Conservation (phyloP, 2,888 invertebrate species). For the Camponotus fellah region DNA sequence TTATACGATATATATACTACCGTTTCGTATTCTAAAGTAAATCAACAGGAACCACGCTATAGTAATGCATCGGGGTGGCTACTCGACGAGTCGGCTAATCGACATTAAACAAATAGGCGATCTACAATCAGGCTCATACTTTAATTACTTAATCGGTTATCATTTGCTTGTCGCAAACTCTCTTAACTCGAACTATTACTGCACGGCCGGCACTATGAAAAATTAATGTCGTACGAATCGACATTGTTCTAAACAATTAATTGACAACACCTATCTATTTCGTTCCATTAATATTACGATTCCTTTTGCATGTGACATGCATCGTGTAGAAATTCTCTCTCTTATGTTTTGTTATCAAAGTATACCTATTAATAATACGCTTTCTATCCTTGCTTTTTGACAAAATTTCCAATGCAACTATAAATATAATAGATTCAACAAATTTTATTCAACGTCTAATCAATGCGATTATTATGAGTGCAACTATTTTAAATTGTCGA, state of each 20-base stretch:
- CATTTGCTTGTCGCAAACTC: slow-evolving; percentile 41
- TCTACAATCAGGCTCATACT: slow-evolving; percentile 46
- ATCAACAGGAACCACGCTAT: slow-evolving; percentile 52
- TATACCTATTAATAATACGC: background rate
- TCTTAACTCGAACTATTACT: slow-evolving; percentile 70
- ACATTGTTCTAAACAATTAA: slow-evolving; percentile 33
- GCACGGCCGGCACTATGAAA: slow-evolving; percentile 78
- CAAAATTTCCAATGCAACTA: background rate
- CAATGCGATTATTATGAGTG: background rate
- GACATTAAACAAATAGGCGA: slow-evolving; percentile 26
- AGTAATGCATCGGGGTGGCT: slow-evolving; percentile 27
- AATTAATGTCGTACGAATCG: slow-evolving; percentile 33
- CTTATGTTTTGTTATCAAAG: slow-evolving; percentile 19
- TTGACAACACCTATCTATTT: slow-evolving; percentile 32
- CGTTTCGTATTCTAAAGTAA: slow-evolving; percentile 38
- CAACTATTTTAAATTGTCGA: background rate
- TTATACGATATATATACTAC: background rate
- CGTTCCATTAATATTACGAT: slow-evolving; percentile 19
- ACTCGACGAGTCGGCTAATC: slow-evolving; percentile 1
- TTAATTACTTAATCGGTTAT: slow-evolving; percentile 35
- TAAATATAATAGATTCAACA: slow-evolving; percentile 3
- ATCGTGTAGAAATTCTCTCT: slow-evolving; percentile 12
- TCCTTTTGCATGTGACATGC: slow-evolving; percentile 35
- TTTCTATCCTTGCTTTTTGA: background rate
- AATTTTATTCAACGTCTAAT: slow-evolving; percentile 10